Evolutionary conservation across 2,888 invertebrate species (phyloP).

Genomic region (Protophormia terraenovae): DNA sequence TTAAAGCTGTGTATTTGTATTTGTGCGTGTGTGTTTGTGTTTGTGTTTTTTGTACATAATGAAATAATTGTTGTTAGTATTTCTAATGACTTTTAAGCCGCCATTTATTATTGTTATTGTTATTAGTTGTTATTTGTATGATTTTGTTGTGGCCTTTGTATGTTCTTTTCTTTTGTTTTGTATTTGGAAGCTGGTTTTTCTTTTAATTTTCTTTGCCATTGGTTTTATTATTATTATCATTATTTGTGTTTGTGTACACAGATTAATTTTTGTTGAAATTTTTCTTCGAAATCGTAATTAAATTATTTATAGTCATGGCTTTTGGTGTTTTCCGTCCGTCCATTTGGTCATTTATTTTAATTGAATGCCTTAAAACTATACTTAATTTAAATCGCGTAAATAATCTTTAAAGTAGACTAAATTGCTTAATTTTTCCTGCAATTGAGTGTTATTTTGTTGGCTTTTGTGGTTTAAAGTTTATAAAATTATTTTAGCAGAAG

Average conservation of each 20-base stretch:
- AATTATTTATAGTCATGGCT: conserved; percentile 49
- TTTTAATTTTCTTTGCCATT: conserved; percentile 10
- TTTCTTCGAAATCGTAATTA: conserved; percentile 49
- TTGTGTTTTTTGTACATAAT: not conserved
- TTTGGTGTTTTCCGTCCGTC: not conserved
- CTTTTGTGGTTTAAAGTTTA: not conserved
- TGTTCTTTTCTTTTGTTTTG: not conserved
- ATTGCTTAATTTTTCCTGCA: not conserved
- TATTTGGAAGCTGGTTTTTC: conserved; percentile 1
- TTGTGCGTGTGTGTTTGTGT: not conserved
- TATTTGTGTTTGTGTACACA: too few species aligned
- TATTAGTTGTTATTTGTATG: not conserved
- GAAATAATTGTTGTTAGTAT: conserved; percentile 41
- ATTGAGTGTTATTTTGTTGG: not conserved
- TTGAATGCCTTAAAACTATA: conserved; percentile 52
- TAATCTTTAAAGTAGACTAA: conserved; percentile 44
- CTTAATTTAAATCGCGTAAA: conserved; percentile 41
- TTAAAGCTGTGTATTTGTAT: too few species aligned
- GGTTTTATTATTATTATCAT: conserved; percentile 59
- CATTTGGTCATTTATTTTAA: conserved; percentile 51
- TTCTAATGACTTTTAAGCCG: conserved; percentile 18
- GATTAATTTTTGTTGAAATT: conserved; percentile 31
- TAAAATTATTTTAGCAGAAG: too few species aligned
- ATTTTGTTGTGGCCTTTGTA: not conserved
- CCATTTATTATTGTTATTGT: conserved; percentile 26